phyloP scores from a whole-genome alignment of 2,797 vertebrate species.

The Pseudochaenichthys georgianus region DNA sequence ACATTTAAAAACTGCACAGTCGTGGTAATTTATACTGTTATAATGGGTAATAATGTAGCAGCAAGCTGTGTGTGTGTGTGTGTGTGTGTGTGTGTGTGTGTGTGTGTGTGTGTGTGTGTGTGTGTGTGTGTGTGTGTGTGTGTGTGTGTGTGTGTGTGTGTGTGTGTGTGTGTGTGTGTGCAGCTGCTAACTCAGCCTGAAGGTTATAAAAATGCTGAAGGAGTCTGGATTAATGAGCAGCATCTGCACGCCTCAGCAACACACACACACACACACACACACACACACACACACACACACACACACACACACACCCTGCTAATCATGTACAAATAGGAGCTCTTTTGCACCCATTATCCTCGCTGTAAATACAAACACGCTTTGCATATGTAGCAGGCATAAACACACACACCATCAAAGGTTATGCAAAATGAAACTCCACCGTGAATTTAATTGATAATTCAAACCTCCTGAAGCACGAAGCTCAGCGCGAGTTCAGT shows the following conservation, averaged over 20 bases:
- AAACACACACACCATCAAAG: constrained; percentile 11
- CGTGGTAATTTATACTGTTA: constrained; percentile 44
- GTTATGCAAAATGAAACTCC: constrained; percentile 7
- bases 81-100: too few relatives aligned
- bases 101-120: too few relatives aligned
- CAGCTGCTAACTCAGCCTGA: constrained; percentile 75
- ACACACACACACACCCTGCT: constrained; percentile 20
- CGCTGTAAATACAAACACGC: constrained; percentile 52
- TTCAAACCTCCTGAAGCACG: constrained; percentile 26
- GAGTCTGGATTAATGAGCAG: constrained; percentile 72
- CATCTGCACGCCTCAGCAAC: constrained; percentile 69
- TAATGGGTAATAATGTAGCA: constrained; percentile 52
- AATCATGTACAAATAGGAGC: constrained; percentile 56
- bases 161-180: too few relatives aligned
- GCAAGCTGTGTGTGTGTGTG: too few relatives aligned
- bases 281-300: constrained; percentile 5
- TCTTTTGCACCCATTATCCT: constrained; percentile 33
- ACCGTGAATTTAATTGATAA: constrained; percentile 14
- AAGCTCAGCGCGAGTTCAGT: background rate
- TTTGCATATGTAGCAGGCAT: constrained; percentile 27
- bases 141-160: constrained; percentile 29
- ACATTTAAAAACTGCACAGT: constrained; percentile 18
- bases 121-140: too few relatives aligned
- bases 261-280: constrained; percentile 13
- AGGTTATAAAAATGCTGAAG: constrained; percentile 80